Percentiles rank a stretch among this genome's conserved stretches.
Conservation (phyloP, 2,888 invertebrate species). For the Lasioglossum vierecki region DNA sequence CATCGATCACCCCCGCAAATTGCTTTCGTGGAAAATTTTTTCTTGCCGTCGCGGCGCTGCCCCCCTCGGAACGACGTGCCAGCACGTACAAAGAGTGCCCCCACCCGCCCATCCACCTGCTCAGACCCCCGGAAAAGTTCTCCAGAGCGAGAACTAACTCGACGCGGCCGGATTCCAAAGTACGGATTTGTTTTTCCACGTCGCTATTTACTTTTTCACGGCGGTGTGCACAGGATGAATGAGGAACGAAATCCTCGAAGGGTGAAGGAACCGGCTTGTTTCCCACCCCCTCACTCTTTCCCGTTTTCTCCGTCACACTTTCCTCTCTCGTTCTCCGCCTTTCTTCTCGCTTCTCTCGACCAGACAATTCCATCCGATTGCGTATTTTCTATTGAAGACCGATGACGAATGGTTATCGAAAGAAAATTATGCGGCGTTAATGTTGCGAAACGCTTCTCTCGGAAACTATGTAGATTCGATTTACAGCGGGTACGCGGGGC, state of each 20-base stretch:
- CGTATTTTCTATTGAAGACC: conserved; percentile 76
- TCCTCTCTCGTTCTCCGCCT: neutral
- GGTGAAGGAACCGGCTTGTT: conserved; percentile 43
- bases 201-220: conserved; percentile 80
- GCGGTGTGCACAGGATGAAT: conserved; percentile 72
- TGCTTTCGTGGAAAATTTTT: conserved; percentile 71
- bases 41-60: conserved; percentile 17
- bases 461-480: conserved; percentile 77
- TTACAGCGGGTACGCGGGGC: conserved; percentile 59
- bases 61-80: conserved; percentile 51
- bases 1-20: conserved; percentile 72
- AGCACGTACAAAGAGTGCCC: conserved; percentile 58
- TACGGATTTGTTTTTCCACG: conserved; percentile 80
- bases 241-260: conserved; percentile 50
- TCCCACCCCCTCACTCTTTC: neutral
- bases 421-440: conserved; percentile 81
- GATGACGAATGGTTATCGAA: conserved; percentile 81
- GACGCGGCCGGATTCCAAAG: conserved; percentile 74
- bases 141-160: conserved; percentile 76
- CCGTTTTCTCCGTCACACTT: neutral
- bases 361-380: conserved; percentile 71
- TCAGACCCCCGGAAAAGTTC: conserved; percentile 57
- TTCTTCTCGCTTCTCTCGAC: conserved; percentile 39
- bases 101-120: conserved; percentile 42
- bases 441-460: conserved; percentile 78